Conservation (phyloP, 2,113 vertebrate genomes). For the Dunckerocampus dactyliophorus region DNA sequence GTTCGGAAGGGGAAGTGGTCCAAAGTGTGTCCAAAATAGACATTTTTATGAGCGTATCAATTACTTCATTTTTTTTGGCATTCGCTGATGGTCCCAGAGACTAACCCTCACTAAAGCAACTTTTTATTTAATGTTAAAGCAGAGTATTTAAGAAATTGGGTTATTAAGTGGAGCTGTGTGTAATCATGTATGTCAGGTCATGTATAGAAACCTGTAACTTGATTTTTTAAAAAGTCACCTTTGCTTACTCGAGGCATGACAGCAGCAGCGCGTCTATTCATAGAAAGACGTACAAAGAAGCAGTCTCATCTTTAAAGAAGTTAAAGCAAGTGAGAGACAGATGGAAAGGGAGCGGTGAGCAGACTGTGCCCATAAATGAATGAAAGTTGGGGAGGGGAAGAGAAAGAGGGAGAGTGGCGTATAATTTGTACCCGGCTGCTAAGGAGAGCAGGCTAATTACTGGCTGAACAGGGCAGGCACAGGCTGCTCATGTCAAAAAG, state of each 20-base stretch:
- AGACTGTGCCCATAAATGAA: constrained; percentile 25
- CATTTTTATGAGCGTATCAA: too few species aligned
- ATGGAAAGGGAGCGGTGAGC: constrained; percentile 15
- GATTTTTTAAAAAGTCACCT: not conserved
- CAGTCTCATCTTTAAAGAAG: not conserved
- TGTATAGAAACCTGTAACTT: not conserved
- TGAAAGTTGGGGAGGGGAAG: constrained; percentile 28
- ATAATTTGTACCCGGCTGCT: constrained; percentile 95
- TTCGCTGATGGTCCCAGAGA: too few species aligned
- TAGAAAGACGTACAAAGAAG: not conserved
- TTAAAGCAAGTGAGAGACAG: constrained; percentile 14
- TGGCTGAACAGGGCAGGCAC: constrained; percentile 97
- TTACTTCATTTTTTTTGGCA: too few species aligned
- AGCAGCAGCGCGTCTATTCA: not conserved
- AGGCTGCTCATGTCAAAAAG: constrained; percentile 98
- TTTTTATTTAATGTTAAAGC: too few species aligned
- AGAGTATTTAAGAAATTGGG: too few species aligned
- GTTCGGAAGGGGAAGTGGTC: too few species aligned
- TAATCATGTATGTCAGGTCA: not conserved
- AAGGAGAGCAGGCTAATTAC: constrained; percentile 98
- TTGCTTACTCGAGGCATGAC: not conserved
- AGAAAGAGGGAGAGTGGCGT: constrained; percentile 64
- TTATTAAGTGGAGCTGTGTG: not conserved
- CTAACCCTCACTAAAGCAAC: too few species aligned
- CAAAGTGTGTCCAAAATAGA: too few species aligned